Evolutionary conservation across 2,797 vertebrate genomes (phyloP).

Genomic region (Siniperca obscura): DNA sequence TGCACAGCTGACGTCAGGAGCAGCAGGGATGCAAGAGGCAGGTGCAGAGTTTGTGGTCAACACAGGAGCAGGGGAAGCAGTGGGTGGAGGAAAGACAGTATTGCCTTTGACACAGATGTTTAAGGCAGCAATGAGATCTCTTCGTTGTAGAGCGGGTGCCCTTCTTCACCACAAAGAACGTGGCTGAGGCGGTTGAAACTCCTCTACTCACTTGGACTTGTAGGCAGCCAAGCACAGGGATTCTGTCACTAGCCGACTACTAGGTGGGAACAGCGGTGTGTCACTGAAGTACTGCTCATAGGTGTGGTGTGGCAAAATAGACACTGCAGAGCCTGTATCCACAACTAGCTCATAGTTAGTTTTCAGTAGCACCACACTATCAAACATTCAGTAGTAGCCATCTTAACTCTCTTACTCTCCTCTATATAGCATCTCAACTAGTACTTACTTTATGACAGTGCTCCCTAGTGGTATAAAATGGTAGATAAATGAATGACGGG

Average conservation of each 20-base stretch:
- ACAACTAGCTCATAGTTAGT: not conserved
- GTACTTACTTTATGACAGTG: too few relatives aligned
- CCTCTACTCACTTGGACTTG: not conserved
- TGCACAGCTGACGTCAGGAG: conserved; percentile 16
- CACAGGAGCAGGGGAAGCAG: too few relatives aligned
- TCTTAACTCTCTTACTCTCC: too few relatives aligned
- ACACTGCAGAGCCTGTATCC: conserved; percentile 13
- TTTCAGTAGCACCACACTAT: too few relatives aligned
- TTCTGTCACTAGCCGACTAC: not conserved
- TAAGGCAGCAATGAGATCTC: too few relatives aligned
- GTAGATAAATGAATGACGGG: too few relatives aligned
- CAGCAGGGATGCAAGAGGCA: not conserved
- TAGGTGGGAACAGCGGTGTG: not conserved
- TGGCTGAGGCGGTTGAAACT: not conserved
- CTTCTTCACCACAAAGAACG: not conserved
- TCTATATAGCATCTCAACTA: too few relatives aligned
- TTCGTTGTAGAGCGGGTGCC: not conserved
- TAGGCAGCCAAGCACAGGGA: conserved; percentile 11
- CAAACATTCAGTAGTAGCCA: too few relatives aligned
- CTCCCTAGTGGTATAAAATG: too few relatives aligned
- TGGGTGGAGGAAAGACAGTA: too few relatives aligned
- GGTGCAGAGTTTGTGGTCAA: not conserved
- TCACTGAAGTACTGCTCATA: not conserved
- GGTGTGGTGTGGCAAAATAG: not conserved
- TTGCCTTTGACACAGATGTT: too few relatives aligned